Evolutionary conservation across 2,797 vertebrate species (phyloP).

Genomic region (Acipenser transmontanus): DNA sequence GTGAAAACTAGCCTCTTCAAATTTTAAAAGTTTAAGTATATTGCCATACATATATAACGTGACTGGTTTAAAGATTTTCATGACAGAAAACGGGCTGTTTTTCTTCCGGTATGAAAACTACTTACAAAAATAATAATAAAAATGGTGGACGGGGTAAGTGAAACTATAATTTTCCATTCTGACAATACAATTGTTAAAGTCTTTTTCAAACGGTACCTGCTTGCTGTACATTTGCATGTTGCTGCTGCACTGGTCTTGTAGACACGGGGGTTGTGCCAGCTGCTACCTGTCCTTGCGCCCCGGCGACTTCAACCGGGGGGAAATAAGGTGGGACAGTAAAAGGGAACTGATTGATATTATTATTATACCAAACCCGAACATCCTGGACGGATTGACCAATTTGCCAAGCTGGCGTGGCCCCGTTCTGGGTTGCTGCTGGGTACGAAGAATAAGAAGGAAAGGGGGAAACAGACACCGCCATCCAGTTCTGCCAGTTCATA

Average conservation of each 20-base stretch:
- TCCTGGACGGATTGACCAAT: slow-evolving; percentile 36
- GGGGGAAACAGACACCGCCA: slow-evolving; percentile 37
- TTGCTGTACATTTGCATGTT: slow-evolving; percentile 49
- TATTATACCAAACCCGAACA: slow-evolving; percentile 33
- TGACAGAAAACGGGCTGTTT: no score
- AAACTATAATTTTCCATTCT: no score
- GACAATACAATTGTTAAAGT: no score
- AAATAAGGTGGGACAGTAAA: slow-evolving; percentile 31
- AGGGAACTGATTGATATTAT: slow-evolving; percentile 29
- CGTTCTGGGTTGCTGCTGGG: slow-evolving; percentile 24
- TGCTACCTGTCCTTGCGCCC: slow-evolving; percentile 28
- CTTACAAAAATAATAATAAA: no score
- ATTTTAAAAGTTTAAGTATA: no score
- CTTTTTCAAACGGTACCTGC: slow-evolving; percentile 47
- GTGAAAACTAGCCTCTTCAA: no score
- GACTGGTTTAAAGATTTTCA: no score
- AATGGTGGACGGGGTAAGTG: no score
- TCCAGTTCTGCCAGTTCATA: slow-evolving; percentile 74
- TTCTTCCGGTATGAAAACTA: no score
- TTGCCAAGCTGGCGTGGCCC: slow-evolving; percentile 29
- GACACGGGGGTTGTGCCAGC: slow-evolving; percentile 16
- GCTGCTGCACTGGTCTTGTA: slow-evolving; percentile 33
- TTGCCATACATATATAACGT: no score
- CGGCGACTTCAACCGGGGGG: slow-evolving; percentile 18
- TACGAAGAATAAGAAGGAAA: slow-evolving; percentile 37